Percentiles rank a stretch among this genome's conserved stretches.
Evolutionary conservation across 2,797 vertebrate species (phyloP).

Genomic region (Pagetopsis macropterus): DNA sequence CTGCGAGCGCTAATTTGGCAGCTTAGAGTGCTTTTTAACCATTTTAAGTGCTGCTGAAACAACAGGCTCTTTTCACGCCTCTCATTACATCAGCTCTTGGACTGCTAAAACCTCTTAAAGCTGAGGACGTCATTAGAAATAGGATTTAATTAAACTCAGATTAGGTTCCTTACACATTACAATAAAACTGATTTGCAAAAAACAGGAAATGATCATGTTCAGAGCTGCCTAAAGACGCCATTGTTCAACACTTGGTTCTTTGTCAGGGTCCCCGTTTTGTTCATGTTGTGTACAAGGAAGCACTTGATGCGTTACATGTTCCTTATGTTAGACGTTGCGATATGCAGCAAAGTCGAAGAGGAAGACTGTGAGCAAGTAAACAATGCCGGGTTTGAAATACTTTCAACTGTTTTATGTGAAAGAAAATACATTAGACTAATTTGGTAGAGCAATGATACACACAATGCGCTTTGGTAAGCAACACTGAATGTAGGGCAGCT

Average conservation of each 20-base stretch:
- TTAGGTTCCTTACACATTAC: slow-evolving; percentile 46
- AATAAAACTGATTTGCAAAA: slow-evolving; percentile 17
- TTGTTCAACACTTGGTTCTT: not conserved
- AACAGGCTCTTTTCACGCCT: slow-evolving; percentile 74
- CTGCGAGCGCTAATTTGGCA: slow-evolving; percentile 70
- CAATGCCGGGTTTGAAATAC: not conserved
- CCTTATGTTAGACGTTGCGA: not conserved
- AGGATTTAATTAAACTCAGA: slow-evolving; percentile 60
- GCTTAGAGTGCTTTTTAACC: slow-evolving; percentile 61
- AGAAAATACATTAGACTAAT: not conserved
- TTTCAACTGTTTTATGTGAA: slow-evolving; percentile 8
- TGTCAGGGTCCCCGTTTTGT: not conserved
- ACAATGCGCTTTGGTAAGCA: not conserved
- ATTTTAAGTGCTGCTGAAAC: slow-evolving; percentile 71
- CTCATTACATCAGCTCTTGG: slow-evolving; percentile 66
- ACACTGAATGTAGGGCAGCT: not conserved
- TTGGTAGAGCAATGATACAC: not conserved
- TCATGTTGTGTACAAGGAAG: not conserved
- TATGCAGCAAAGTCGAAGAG: not conserved
- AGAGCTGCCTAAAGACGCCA: not conserved
- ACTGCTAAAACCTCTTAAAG: slow-evolving; percentile 65
- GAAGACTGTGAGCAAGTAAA: not conserved
- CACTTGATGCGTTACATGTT: not conserved
- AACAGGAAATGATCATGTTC: not conserved
- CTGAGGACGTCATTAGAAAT: slow-evolving; percentile 65